Percentiles rank a stretch among this genome's conserved stretches.
Conservation (phyloP, 1,140 invertebrate species). For the Drosophila bocqueti region DNA sequence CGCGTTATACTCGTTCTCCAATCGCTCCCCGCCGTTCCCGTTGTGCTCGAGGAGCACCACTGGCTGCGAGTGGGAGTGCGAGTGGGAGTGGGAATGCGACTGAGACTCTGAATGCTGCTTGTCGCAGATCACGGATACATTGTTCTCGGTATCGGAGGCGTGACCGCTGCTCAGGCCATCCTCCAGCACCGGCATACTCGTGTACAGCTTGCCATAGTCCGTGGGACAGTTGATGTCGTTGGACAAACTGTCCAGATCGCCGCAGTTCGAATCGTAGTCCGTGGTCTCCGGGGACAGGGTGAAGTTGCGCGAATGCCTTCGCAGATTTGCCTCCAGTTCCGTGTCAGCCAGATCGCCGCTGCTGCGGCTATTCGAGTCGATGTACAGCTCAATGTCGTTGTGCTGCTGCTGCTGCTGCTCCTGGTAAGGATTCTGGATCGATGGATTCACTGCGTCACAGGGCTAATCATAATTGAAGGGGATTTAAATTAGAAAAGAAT, state of each 20-base stretch:
- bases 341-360: conserved; percentile 80
- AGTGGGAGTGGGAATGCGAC: conserved; percentile 17
- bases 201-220: conserved; percentile 81
- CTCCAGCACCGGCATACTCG: conserved; percentile 96
- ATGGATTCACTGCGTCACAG: conserved; percentile 18
- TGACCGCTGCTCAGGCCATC: conserved; percentile 96
- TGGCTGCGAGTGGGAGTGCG: conserved; percentile 11
- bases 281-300: conserved; percentile 97
- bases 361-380: conserved; percentile 83
- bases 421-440: conserved; percentile 45
- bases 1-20: conserved; percentile 65
- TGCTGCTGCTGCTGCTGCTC: conserved; percentile 81
- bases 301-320: conserved; percentile 87
- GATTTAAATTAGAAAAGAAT: background rate
- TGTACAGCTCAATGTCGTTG: conserved; percentile 83
- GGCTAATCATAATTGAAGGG: conserved; percentile 16
- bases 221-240: conserved; percentile 82
- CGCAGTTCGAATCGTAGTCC: conserved; percentile 96
- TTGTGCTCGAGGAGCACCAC: conserved; percentile 42
- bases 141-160: conserved; percentile 96
- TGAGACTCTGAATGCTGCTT: conserved; percentile 42
- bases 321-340: conserved; percentile 76
- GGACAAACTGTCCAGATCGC: conserved; percentile 91
- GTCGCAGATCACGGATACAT: conserved; percentile 84
- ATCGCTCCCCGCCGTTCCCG: conserved; percentile 49